phyloP scores from a whole-genome alignment of 2,797 vertebrate species.

The Kryptopterus vitreolus region DNA sequence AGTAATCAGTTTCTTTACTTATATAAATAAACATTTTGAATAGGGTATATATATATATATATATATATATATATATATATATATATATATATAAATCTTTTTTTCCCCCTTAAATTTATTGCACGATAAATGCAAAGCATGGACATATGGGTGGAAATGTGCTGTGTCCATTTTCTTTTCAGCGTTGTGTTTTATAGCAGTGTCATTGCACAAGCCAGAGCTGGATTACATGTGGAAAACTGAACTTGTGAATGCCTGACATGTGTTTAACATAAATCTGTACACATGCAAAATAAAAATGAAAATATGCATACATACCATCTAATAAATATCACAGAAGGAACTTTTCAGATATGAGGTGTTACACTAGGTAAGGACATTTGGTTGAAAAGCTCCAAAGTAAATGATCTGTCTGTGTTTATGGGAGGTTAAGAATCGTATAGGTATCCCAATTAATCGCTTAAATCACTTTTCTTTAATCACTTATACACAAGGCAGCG shows the following conservation, averaged over 20 bases:
- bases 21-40: no score
- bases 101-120: conserved; percentile 3
- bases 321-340: conserved; percentile 23
- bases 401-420: conserved; percentile 29
- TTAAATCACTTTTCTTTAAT: not conserved
- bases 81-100: no score
- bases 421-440: not conserved
- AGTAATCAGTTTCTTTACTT: no score
- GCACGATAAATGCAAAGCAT: conserved; percentile 31
- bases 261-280: conserved; percentile 37
- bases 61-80: no score
- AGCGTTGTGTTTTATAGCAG: conserved; percentile 31
- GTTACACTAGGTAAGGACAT: not conserved
- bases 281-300: not conserved
- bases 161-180: conserved; percentile 8
- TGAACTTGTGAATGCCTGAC: conserved; percentile 20
- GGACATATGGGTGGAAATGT: not conserved
- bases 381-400: conserved; percentile 16
- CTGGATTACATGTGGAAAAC: conserved; percentile 30
- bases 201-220: conserved; percentile 11
- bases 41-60: no score
- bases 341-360: conserved; percentile 10
- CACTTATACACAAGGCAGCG: not conserved
- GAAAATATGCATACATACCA: conserved; percentile 8
- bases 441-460: not conserved